Percentiles rank a stretch among this genome's conserved stretches.
Conservation (phyloP, 1,140 invertebrate species). For the Sinonovacula constricta region DNA sequence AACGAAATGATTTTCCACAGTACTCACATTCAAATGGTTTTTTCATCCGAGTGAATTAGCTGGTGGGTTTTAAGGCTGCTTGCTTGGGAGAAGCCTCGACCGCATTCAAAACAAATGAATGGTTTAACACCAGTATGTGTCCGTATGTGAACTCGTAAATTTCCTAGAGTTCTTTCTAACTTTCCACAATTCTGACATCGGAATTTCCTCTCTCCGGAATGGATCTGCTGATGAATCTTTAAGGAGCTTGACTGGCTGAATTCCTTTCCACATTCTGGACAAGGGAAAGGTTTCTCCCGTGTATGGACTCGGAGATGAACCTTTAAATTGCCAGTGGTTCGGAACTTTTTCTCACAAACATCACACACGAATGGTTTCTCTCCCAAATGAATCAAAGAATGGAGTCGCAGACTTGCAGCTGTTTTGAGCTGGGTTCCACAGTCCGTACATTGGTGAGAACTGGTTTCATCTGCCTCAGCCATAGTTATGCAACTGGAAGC, state of each 20-base stretch:
- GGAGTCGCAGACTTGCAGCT: background rate
- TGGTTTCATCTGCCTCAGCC: no score
- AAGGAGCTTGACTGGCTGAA: conserved; percentile 2
- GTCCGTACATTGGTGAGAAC: no score
- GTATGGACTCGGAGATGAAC: conserved; percentile 2
- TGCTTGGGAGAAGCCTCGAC: background rate
- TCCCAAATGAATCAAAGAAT: background rate
- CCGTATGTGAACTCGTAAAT: background rate
- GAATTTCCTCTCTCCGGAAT: background rate
- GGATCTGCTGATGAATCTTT: conserved; percentile 9
- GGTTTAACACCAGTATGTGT: conserved; percentile 6
- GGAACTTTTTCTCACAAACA: conserved; percentile 20
- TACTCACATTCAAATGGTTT: background rate
- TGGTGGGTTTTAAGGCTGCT: background rate
- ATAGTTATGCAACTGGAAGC: no score
- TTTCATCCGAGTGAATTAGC: background rate
- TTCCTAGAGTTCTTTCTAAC: background rate
- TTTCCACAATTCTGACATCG: conserved; percentile 7
- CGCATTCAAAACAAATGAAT: background rate
- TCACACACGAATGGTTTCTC: conserved; percentile 21
- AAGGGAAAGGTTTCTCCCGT: conserved; percentile 16
- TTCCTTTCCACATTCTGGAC: conserved; percentile 12
- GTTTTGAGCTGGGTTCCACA: background rate
- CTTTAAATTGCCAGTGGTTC: background rate
- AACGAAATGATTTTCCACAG: background rate